phyloP scores from a whole-genome alignment of 2,888 invertebrate genomes.

The Drosophila neotestacea region DNA sequence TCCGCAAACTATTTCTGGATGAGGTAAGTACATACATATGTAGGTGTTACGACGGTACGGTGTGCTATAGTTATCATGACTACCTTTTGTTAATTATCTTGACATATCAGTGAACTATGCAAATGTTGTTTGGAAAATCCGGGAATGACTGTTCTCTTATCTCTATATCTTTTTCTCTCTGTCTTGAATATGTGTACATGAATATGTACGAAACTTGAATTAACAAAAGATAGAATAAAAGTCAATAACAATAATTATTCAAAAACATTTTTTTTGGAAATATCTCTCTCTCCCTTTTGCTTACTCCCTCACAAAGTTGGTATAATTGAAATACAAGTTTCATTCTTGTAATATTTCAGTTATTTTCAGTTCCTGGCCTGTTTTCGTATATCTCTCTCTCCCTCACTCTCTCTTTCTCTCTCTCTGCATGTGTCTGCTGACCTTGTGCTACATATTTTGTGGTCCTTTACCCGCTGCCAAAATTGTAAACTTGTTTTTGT shows the following conservation, averaged over 20 bases:
- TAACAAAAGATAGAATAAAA: no score
- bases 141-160: constrained; percentile 19
- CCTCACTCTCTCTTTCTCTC: background rate
- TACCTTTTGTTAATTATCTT: constrained; percentile 40
- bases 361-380: background rate
- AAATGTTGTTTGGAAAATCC: constrained; percentile 13
- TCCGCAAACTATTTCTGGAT: constrained; percentile 84
- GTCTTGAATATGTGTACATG: background rate
- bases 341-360: no score
- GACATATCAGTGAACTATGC: constrained; percentile 7
- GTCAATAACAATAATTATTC: no score
- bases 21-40: constrained; percentile 75
- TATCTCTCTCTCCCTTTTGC: no score
- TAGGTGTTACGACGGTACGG: background rate
- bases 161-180: background rate
- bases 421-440: constrained; percentile 35
- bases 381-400: background rate
- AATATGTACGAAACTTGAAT: no score
- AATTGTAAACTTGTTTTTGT: constrained; percentile 68
- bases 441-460: constrained; percentile 75
- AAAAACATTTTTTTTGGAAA: no score
- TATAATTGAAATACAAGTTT: background rate
- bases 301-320: no score
- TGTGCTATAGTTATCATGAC: constrained; percentile 8
- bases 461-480: constrained; percentile 74